Evolutionary conservation across 2,797 vertebrate genomes (phyloP), one percentile per base, ranked within the genome.

Genomic region (Hephaestus fuliginosus): DNA sequence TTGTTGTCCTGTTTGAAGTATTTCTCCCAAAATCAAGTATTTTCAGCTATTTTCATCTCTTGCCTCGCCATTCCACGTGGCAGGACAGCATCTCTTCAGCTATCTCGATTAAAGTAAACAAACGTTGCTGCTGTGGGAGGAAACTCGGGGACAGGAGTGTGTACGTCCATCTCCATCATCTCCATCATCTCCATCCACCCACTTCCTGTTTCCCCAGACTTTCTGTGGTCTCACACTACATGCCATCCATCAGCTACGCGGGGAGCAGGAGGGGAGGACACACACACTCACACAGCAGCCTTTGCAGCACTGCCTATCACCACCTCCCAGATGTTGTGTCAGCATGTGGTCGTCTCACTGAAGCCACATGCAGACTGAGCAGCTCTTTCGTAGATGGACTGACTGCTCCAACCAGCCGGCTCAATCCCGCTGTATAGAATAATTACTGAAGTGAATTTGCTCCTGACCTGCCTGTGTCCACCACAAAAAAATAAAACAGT

Each of bases 251-350:
- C 82, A 72, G 79, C 57, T 76, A 57, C 70, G 56, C 67, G 44
- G 56, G 44, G 55, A 75, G 64, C 49, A 25, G 46, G 49, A 82
- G 8, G 12, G 53, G 53, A 75, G 36, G 18, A 15, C 17, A 12
- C 39, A 71, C 44, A 25, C n/a, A 43, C 36, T 25, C 57, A 72
- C 53, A 61, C 20, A 39, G 14, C 74, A 56, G 57, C 15, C 71
- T 65, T 7, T 71, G 73, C 61, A 14, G 53, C 57, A 20, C 43
- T 74, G 68, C 60, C 82, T 79, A 55, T 83, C 78, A 55, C 74
- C 1, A 57, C 79, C 62, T 78, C 25, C 84, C 88, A 91, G 84
- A 86, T 90, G 85, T 89, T 81, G 11, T 76, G 71, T 86, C 78
- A 84, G 80, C 79, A 80, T 88, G 89, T 68, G 83, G 83, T 73